Percentiles rank a stretch among this genome's conserved stretches.
phyloP scores from a whole-genome alignment of 2,797 vertebrate species.

The Labroides dimidiatus region DNA sequence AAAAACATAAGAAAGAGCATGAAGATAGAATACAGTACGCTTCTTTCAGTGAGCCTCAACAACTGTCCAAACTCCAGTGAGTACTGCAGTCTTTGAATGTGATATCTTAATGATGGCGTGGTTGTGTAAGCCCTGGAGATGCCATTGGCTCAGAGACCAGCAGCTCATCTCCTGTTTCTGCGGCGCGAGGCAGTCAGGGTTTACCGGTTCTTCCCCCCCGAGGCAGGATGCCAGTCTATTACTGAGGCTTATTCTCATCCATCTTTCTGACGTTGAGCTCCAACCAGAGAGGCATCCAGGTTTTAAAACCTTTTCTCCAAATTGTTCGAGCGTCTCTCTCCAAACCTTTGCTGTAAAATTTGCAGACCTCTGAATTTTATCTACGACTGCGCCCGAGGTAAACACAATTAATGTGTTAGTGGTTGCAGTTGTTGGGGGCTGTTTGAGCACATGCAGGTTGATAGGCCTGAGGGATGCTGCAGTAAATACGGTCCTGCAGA shows the following conservation, averaged over 20 bases:
- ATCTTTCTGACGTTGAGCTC: constrained; percentile 40
- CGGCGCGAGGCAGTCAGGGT: constrained; percentile 31
- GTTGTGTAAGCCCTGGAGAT: constrained; percentile 24
- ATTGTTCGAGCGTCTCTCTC: constrained; percentile 4
- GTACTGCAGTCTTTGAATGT: constrained; percentile 27
- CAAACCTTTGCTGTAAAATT: neutral
- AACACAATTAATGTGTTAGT: constrained; percentile 32
- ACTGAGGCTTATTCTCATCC: constrained; percentile 47
- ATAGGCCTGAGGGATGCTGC: constrained; percentile 12
- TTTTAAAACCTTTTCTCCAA: constrained; percentile 27
- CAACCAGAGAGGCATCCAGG: constrained; percentile 21
- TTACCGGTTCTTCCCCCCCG: constrained; percentile 26
- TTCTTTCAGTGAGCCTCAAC: neutral
- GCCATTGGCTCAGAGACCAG: constrained; percentile 23
- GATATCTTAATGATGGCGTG: constrained; percentile 45
- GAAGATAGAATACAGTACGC: too few species aligned
- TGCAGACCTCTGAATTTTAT: constrained; percentile 13
- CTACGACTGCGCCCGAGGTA: neutral
- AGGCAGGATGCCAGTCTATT: constrained; percentile 51
- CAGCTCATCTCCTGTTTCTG: constrained; percentile 54
- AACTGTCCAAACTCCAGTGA: neutral
- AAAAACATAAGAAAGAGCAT: too few species aligned
- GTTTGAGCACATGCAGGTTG: constrained; percentile 25
- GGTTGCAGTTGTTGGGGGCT: neutral
- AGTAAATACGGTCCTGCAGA: constrained; percentile 45